Evolutionary conservation across 1,140 invertebrate species (phyloP).

Genomic region (Nilaparvata lugens): DNA sequence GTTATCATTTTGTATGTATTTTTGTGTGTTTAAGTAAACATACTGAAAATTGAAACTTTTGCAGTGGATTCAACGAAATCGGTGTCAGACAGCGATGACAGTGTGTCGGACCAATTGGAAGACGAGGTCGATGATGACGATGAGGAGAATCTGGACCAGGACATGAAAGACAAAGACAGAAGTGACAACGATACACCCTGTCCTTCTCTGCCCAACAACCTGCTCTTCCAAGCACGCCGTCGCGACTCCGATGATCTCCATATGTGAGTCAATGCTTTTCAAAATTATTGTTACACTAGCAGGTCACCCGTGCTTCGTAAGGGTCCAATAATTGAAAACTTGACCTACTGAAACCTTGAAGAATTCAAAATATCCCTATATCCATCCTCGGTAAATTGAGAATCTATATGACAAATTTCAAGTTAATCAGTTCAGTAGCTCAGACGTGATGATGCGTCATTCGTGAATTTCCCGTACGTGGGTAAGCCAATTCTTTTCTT

Average conservation of each 20-base stretch:
- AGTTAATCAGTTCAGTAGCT: too few relatives aligned
- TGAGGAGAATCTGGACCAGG: slow-evolving; percentile 28
- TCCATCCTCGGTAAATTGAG: too few relatives aligned
- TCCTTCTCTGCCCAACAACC: not conserved
- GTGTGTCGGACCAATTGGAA: slow-evolving; percentile 32
- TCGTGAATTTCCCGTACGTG: too few relatives aligned
- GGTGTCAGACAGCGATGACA: slow-evolving; percentile 32
- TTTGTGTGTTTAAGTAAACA: not conserved
- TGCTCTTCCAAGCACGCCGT: not conserved
- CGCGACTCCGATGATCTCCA: slow-evolving; percentile 10
- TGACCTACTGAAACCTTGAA: too few relatives aligned
- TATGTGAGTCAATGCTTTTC: slow-evolving; percentile 7
- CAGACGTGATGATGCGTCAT: too few relatives aligned
- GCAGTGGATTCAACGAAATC: slow-evolving; percentile 26
- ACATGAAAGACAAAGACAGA: slow-evolving; percentile 16
- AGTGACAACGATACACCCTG: too few relatives aligned
- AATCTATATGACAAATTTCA: too few relatives aligned
- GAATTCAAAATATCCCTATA: too few relatives aligned
- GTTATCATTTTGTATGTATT: not conserved
- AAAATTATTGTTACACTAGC: too few relatives aligned
- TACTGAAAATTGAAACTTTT: not conserved
- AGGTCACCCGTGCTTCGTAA: too few relatives aligned
- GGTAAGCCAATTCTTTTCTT: too few relatives aligned
- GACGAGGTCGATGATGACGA: slow-evolving; percentile 34
- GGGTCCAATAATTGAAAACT: too few relatives aligned